A percentile compares a stretch with the other conserved stretches of the same genome.
Conservation (phyloP, 2,113 vertebrate species). For the Periophthalmus modestus region DNA sequence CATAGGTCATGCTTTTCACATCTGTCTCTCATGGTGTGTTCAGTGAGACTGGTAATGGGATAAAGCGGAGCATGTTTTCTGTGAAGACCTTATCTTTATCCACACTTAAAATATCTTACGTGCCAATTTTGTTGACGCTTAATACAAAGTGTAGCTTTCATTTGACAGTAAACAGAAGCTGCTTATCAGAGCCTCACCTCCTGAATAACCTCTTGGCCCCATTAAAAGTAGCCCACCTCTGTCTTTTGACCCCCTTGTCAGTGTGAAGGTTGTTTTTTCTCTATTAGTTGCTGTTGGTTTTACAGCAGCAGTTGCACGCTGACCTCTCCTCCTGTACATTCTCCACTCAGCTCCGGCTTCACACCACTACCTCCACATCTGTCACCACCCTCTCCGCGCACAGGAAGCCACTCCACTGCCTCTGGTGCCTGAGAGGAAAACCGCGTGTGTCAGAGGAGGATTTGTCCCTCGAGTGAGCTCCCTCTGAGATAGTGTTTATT, state of each 20-base stretch:
- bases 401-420: conserved; percentile 52
- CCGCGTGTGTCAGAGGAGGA: conserved; percentile 16
- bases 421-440: conserved; percentile 30
- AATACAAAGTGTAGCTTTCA: conserved; percentile 29
- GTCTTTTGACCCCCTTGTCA: conserved; percentile 11
- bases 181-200: conserved; percentile 50
- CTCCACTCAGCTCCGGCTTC: conserved; percentile 30
- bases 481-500: conserved; percentile 46
- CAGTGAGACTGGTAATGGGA: conserved; percentile 28
- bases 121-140: conserved; percentile 13
- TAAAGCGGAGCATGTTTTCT: conserved; percentile 45
- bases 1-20: conserved; percentile 4
- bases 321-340: neutral
- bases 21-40: conserved; percentile 8
- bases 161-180: conserved; percentile 47
- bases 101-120: conserved; percentile 66
- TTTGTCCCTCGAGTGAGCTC: conserved; percentile 49
- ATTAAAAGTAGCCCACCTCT: neutral
- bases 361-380: conserved; percentile 57
- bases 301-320: conserved; percentile 1
- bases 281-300: conserved; percentile 14
- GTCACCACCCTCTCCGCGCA: conserved; percentile 55
- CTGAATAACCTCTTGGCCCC: conserved; percentile 19
- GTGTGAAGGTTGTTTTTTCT: conserved; percentile 9
- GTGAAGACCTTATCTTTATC: conserved; percentile 30